A percentile compares a stretch with the other conserved stretches of the same genome.
Evolutionary conservation across 2,113 vertebrate species (phyloP).

Genomic region (Anoplopoma fimbria): DNA sequence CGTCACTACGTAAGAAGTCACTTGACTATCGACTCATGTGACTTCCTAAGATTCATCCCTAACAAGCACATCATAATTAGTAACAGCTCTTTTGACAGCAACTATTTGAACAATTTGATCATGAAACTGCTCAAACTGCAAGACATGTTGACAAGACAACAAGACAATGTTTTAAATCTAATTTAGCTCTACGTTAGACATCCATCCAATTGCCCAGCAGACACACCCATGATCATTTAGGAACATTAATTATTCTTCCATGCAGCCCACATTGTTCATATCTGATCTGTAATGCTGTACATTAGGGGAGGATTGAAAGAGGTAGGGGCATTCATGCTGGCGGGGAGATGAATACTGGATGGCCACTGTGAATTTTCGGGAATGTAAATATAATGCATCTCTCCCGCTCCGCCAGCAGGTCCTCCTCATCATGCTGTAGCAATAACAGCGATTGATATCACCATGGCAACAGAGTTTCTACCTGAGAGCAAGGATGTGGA

Average conservation of each 20-base stretch:
- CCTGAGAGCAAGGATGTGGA: conserved; percentile 45
- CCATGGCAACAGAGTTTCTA: conserved; percentile 75
- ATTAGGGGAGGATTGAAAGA: not conserved
- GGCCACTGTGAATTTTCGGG: not conserved
- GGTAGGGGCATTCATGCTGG: not conserved
- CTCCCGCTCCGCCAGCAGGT: conserved; percentile 6
- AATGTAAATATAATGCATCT: conserved; percentile 55
- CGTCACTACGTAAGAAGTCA: no score
- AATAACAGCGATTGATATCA: conserved; percentile 52
- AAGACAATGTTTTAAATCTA: not conserved
- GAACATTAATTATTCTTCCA: not conserved
- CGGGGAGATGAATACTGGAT: conserved; percentile 1
- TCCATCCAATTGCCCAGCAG: not conserved
- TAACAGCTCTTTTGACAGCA: not conserved
- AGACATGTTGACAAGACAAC: not conserved
- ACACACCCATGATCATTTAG: not conserved
- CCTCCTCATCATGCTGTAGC: conserved; percentile 30
- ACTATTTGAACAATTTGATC: not conserved
- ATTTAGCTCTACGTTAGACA: not conserved
- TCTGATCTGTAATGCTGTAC: not conserved
- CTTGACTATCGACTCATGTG: not conserved
- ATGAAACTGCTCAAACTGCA: not conserved
- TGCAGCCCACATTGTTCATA: not conserved
- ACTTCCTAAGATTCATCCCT: not conserved
- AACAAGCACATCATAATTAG: not conserved